phyloP scores from a whole-genome alignment of 1,140 invertebrate genomes.

The Brachionus angularis region DNA sequence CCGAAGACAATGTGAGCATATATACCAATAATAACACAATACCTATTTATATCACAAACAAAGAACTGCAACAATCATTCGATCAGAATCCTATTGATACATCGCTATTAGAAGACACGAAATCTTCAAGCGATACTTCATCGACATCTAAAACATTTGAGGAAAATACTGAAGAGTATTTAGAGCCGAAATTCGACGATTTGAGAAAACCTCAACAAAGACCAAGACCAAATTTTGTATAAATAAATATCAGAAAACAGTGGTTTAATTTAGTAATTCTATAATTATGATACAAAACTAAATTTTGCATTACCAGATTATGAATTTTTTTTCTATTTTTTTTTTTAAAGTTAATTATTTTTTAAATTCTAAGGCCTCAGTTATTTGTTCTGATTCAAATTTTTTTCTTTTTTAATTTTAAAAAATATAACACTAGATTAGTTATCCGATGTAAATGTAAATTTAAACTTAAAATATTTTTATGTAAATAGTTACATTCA shows the following conservation, averaged over 20 bases:
- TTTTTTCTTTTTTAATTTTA: no score
- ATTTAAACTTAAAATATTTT: no score
- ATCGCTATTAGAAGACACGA: not conserved
- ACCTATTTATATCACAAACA: not conserved
- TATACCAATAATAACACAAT: constrained; percentile 33
- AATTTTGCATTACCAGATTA: no score
- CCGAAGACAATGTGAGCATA: constrained; percentile 14
- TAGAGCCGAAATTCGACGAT: constrained; percentile 40
- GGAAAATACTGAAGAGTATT: constrained; percentile 41
- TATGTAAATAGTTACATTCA: no score
- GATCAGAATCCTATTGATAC: not conserved
- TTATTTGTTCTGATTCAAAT: no score
- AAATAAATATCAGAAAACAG: not conserved
- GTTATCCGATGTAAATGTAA: no score
- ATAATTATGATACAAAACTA: no score
- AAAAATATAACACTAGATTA: no score
- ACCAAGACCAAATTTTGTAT: not conserved
- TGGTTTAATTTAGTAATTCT: no score
- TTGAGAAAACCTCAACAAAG: constrained; percentile 33
- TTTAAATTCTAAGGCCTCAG: no score
- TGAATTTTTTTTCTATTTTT: no score
- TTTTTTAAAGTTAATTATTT: no score
- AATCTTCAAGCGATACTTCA: not conserved
- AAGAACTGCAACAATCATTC: constrained; percentile 1
- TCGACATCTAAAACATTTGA: constrained; percentile 24